phyloP scores from a whole-genome alignment of 2,888 invertebrate genomes.

The Allygus modestus region DNA sequence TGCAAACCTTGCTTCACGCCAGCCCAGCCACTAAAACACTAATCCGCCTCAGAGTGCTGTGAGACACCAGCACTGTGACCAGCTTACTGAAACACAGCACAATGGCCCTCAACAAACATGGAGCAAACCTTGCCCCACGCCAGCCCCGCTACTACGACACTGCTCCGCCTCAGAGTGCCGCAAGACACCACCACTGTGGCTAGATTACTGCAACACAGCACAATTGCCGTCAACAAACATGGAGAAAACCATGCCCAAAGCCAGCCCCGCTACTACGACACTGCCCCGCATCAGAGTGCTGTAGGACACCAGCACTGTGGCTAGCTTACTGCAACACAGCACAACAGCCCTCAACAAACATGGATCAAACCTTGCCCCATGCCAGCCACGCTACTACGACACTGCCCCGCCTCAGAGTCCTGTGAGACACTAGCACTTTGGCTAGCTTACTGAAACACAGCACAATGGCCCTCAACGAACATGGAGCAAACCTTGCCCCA shows the following conservation, averaged over 20 bases:
- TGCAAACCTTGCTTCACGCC: too few species aligned
- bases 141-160: slow-evolving; percentile 88
- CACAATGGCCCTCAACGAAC: slow-evolving; percentile 80
- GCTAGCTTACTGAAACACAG: slow-evolving; percentile 82
- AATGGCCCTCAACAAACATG: slow-evolving; percentile 88
- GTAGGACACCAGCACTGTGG: slow-evolving; percentile 89
- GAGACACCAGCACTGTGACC: too few species aligned
- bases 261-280: slow-evolving; percentile 88
- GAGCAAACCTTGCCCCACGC: slow-evolving; percentile 91
- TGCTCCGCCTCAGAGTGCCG: slow-evolving; percentile 89
- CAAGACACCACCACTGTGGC: slow-evolving; percentile 91
- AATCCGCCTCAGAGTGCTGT: too few species aligned
- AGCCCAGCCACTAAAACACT: too few species aligned
- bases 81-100: slow-evolving; percentile 74
- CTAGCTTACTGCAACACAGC: slow-evolving; percentile 81
- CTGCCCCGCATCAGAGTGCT: slow-evolving; percentile 90
- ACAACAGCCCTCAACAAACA: slow-evolving; percentile 82
- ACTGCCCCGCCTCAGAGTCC: slow-evolving; percentile 87
- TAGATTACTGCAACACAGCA: slow-evolving; percentile 80
- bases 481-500: slow-evolving; percentile 91
- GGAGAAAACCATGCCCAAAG: slow-evolving; percentile 90
- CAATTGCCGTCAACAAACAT: slow-evolving; percentile 83
- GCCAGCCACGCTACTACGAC: slow-evolving; percentile 89
- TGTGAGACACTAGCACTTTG: slow-evolving; percentile 90
- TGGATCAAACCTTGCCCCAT: slow-evolving; percentile 89